A percentile compares a stretch with the other conserved stretches of the same genome.
These are phyloP conservation scores for Lochmaea crataegi DNA, from an alignment of 2,888 invertebrate genomes.

Conservation along the genomic window DNA sequence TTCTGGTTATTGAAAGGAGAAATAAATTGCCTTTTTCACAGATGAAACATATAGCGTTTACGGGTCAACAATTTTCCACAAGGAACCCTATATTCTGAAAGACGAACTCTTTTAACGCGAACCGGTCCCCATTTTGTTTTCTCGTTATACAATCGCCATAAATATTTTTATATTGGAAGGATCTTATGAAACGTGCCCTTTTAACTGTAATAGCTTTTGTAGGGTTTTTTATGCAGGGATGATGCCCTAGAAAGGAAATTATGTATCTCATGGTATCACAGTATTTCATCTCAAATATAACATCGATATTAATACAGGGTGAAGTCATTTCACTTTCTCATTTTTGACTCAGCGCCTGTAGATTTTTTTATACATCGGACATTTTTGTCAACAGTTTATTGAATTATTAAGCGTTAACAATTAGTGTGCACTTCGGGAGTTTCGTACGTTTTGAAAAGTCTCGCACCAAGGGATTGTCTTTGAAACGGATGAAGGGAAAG, in stretches of 20 bases:
- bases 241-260: background rate
- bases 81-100: constrained; percentile 30
- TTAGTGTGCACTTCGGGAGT: no score
- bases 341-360: background rate
- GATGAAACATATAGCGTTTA: constrained; percentile 45
- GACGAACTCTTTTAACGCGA: constrained; percentile 25
- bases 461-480: no score
- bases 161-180: constrained; percentile 23
- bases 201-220: constrained; percentile 20
- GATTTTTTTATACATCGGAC: background rate
- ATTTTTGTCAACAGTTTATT: no score
- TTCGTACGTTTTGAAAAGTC: no score
- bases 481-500: no score
- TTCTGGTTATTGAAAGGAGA: constrained; percentile 38
- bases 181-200: constrained; percentile 19
- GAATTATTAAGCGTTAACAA: no score
- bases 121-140: constrained; percentile 34
- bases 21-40: constrained; percentile 43
- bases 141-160: constrained; percentile 25
- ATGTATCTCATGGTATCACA: background rate
- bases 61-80: constrained; percentile 45
- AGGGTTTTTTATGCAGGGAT: background rate
- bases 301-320: background rate
- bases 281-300: background rate
- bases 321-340: background rate